Conservation (phyloP, 2,888 invertebrate species). For the Melanophora roralis region DNA sequence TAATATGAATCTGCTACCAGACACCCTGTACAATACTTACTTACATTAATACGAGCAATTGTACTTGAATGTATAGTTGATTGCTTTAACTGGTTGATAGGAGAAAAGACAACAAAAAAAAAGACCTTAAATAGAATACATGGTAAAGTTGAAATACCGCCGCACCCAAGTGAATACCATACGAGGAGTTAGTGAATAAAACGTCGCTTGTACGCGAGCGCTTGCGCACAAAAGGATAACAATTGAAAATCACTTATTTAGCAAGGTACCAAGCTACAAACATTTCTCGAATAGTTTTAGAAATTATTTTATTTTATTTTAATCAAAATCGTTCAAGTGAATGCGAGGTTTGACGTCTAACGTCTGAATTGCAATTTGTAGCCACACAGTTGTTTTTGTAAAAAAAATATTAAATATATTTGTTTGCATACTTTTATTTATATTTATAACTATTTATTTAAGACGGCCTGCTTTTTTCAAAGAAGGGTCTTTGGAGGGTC, state of each 20-base stretch:
- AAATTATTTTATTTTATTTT: background rate
- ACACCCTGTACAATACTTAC: too few species aligned
- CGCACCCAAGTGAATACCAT: constrained; percentile 62
- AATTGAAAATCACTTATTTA: constrained; percentile 1
- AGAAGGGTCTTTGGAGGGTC: too few species aligned
- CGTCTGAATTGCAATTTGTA: constrained; percentile 15
- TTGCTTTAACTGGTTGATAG: constrained; percentile 27
- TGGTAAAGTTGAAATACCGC: constrained; percentile 63
- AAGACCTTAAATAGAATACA: constrained; percentile 35
- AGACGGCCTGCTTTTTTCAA: too few species aligned
- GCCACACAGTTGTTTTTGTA: constrained; percentile 14
- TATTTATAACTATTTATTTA: too few species aligned
- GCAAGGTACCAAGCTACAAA: background rate
- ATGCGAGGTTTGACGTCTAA: background rate
- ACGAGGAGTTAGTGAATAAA: constrained; percentile 59
- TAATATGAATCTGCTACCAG: too few species aligned
- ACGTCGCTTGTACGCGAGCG: constrained; percentile 44
- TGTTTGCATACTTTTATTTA: too few species aligned
- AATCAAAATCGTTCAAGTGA: background rate
- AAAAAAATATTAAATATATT: constrained; percentile 11
- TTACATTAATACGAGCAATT: constrained; percentile 7
- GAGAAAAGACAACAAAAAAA: constrained; percentile 21
- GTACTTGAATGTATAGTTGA: constrained; percentile 2
- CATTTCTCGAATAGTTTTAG: background rate
- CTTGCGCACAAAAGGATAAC: constrained; percentile 49